These are phyloP conservation scores for Orestias chungarensis DNA, from an alignment of 2,797 vertebrate genomes.

Conservation along the genomic window DNA sequence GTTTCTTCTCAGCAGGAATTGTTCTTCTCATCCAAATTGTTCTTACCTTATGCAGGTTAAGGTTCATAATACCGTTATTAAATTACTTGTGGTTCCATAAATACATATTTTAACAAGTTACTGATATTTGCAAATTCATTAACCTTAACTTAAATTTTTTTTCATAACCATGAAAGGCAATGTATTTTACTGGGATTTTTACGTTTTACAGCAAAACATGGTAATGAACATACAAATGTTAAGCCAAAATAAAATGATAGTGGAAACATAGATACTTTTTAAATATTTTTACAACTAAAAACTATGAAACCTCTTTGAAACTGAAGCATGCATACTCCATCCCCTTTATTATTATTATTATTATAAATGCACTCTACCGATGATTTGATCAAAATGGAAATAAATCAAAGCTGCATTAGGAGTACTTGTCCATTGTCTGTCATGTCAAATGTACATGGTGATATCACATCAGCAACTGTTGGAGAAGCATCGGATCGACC, in stretches of 20 bases:
- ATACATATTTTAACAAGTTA: neutral
- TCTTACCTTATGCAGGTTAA: neutral
- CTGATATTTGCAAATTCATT: neutral
- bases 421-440: constrained; percentile 4
- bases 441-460: constrained; percentile 10
- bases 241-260: neutral
- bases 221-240: neutral
- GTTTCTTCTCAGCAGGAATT: neutral
- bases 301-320: neutral
- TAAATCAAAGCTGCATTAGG: neutral
- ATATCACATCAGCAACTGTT: constrained; percentile 1
- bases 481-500: constrained; percentile 21
- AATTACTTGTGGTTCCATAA: neutral
- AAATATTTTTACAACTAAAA: neutral
- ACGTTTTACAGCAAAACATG: neutral
- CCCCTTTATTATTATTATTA: neutral
- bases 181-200: neutral
- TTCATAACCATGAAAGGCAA: neutral
- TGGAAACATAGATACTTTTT: too few species aligned
- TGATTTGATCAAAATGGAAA: neutral
- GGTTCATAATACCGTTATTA: neutral
- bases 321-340: neutral
- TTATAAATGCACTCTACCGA: too few species aligned
- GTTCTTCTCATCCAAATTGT: neutral
- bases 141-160: neutral